Percentiles rank a stretch among this genome's conserved stretches.
phyloP scores from a whole-genome alignment of 2,888 invertebrate genomes.

The Psylliodes chrysocephalus region DNA sequence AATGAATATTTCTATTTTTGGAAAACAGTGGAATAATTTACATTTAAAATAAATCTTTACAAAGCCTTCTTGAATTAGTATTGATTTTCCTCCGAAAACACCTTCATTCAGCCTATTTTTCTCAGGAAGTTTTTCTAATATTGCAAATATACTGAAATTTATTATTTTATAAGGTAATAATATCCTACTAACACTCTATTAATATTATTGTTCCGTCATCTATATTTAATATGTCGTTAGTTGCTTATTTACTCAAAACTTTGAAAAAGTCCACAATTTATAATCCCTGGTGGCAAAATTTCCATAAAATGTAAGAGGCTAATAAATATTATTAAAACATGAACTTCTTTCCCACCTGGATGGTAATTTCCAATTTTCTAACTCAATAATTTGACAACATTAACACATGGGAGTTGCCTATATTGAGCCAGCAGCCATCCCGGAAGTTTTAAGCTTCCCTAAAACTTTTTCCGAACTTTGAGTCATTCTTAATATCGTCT shows the following conservation, averaged over 20 bases:
- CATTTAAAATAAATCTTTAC: no score
- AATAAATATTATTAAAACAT: background rate
- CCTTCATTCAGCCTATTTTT: no score
- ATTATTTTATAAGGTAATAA: no score
- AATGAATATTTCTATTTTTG: no score
- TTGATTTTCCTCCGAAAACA: no score
- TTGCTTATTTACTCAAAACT: background rate
- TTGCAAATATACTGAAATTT: no score
- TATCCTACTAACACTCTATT: no score
- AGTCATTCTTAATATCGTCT: conserved; percentile 9
- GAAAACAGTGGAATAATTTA: no score
- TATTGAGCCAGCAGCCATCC: background rate
- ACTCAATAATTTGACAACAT: conserved; percentile 17
- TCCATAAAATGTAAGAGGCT: background rate
- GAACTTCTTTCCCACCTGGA: background rate
- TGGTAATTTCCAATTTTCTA: conserved; percentile 11
- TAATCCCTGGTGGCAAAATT: background rate
- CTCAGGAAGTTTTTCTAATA: no score
- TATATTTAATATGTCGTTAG: no score
- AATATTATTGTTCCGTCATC: no score
- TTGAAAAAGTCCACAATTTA: background rate
- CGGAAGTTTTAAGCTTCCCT: conserved; percentile 6
- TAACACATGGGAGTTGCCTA: conserved; percentile 1
- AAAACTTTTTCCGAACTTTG: conserved; percentile 8
- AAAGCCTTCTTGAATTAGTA: no score